Conservation (phyloP, 2,113 vertebrate species). For the Heloderma charlesbogerti region DNA sequence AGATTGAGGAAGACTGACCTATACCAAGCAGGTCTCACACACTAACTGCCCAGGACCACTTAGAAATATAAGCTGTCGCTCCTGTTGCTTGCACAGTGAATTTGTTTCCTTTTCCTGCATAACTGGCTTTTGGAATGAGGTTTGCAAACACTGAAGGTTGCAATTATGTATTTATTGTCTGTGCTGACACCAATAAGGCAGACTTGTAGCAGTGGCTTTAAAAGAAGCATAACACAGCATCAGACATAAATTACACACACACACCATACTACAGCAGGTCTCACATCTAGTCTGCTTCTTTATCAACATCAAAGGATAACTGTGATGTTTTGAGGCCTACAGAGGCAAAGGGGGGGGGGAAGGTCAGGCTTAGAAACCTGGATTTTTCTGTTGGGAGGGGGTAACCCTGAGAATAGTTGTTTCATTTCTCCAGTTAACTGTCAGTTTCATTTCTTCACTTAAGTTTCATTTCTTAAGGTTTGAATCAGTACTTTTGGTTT, state of each 20-base stretch:
- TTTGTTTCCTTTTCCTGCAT: not conserved
- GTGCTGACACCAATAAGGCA: not conserved
- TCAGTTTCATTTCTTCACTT: too few species aligned
- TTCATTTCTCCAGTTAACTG: too few species aligned
- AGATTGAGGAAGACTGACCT: not conserved
- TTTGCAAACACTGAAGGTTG: too few species aligned
- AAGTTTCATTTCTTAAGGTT: too few species aligned
- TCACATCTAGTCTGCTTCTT: not conserved
- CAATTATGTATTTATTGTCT: not conserved
- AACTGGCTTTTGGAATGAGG: accelerated
- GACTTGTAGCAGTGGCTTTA: not conserved
- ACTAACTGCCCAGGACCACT: not conserved
- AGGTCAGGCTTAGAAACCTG: too few species aligned
- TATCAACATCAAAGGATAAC: too few species aligned
- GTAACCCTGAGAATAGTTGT: too few species aligned
- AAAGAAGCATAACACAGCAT: not conserved
- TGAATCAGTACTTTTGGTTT: too few species aligned
- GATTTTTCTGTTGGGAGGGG: too few species aligned
- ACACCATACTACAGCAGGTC: not conserved
- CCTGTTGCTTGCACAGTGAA: accelerated
- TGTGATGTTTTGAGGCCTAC: too few species aligned
- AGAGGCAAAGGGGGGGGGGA: too few species aligned
- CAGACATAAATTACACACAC: not conserved
- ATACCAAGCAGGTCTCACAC: not conserved
- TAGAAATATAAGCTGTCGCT: not conserved